Evolutionary conservation across 2,888 invertebrate genomes (phyloP).

Genomic region (Orchestes rusci): DNA sequence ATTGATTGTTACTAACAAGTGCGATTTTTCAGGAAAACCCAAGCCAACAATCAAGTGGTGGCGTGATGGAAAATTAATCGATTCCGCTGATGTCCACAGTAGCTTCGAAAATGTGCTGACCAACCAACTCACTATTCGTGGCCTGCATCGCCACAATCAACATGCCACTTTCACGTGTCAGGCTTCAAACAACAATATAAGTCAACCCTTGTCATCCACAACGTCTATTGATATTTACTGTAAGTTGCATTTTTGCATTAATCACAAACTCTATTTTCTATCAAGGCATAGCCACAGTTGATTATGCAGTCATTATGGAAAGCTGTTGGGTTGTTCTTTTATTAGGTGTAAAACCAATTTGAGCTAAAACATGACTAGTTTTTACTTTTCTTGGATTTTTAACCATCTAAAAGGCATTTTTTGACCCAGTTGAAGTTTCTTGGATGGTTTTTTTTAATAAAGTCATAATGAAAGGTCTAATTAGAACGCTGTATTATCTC

Average conservation of each 20-base stretch:
- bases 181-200: slow-evolving; percentile 68
- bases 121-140: slow-evolving; percentile 53
- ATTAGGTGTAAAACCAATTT: too few relatives aligned
- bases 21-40: slow-evolving; percentile 57
- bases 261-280: background rate
- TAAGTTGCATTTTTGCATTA: slow-evolving; percentile 45
- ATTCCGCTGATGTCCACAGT: slow-evolving; percentile 49
- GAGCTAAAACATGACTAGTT: too few relatives aligned
- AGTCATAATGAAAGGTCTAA: too few relatives aligned
- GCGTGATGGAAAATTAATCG: slow-evolving; percentile 58
- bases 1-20: too few relatives aligned
- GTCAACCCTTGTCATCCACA: slow-evolving; percentile 59
- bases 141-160: slow-evolving; percentile 62
- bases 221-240: slow-evolving; percentile 70
- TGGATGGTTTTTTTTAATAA: too few relatives aligned
- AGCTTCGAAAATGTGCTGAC: slow-evolving; percentile 48
- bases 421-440: too few relatives aligned
- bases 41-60: slow-evolving; percentile 70
- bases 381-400: too few relatives aligned
- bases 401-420: too few relatives aligned
- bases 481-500: too few relatives aligned
- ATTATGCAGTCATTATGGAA: too few relatives aligned
- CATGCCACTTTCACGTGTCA: slow-evolving; percentile 70
- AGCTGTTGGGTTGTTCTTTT: too few relatives aligned
- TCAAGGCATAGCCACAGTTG: too few relatives aligned